Conservation (phyloP, 2,888 invertebrate species). For the Monoplex corrugatus region DNA sequence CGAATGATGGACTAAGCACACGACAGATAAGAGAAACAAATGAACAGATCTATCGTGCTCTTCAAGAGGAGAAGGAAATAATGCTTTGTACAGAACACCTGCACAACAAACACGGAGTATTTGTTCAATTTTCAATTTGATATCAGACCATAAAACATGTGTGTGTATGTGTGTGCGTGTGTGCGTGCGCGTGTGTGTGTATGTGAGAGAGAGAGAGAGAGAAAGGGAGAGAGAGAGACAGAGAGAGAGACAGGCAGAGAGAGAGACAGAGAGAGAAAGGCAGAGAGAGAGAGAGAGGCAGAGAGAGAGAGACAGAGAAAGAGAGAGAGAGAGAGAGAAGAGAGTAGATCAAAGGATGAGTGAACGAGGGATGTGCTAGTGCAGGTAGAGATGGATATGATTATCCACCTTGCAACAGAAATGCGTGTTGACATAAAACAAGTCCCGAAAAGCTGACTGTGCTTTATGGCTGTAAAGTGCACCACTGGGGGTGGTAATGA, state of each 20-base stretch:
- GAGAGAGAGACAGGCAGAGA: not conserved
- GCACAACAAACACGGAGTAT: no score
- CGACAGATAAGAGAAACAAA: no score
- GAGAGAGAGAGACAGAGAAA: not conserved
- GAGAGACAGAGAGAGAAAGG: not conserved
- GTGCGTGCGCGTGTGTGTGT: no score
- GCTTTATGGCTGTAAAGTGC: no score
- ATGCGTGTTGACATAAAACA: not conserved
- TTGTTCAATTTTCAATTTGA: no score
- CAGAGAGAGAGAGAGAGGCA: not conserved
- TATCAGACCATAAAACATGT: not conserved
- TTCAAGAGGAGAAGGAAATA: no score
- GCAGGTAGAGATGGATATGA: not conserved
- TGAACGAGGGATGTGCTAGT: not conserved
- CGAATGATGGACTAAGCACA: no score
- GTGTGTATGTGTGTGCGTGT: not conserved
- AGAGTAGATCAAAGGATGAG: not conserved
- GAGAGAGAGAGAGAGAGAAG: slow-evolving; percentile 6
- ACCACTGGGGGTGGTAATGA: no score
- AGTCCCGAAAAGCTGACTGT: not conserved
- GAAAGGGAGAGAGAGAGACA: slow-evolving; percentile 2
- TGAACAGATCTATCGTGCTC: no score
- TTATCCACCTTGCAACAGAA: no score
- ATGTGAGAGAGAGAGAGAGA: not conserved
- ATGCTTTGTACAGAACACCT: no score